Evolutionary conservation across 2,888 invertebrate species (phyloP).

Genomic region (Catocala fraxini): DNA sequence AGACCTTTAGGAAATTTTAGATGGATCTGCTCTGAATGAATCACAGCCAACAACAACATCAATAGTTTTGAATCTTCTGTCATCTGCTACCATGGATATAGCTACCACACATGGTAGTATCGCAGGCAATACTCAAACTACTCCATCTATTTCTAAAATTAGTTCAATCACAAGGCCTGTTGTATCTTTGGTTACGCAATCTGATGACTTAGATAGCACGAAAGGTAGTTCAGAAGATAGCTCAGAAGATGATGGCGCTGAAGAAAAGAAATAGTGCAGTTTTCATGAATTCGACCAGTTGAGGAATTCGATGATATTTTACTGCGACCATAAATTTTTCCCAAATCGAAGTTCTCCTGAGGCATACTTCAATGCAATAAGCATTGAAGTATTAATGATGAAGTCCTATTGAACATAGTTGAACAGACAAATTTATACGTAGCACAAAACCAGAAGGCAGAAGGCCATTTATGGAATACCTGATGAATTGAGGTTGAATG

Average conservation of each 20-base stretch:
- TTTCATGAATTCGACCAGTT: slow-evolving; percentile 20
- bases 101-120: background rate
- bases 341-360: slow-evolving; percentile 24
- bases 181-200: slow-evolving; percentile 12
- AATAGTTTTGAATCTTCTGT: slow-evolving; percentile 21
- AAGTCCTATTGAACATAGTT: slow-evolving; percentile 13
- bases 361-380: slow-evolving; percentile 20
- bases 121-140: slow-evolving; percentile 14
- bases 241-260: slow-evolving; percentile 16
- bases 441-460: slow-evolving; percentile 23
- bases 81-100: slow-evolving; percentile 7
- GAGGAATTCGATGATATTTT: slow-evolving; percentile 24
- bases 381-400: slow-evolving; percentile 9
- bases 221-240: slow-evolving; percentile 12
- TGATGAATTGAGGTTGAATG: too few species aligned
- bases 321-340: slow-evolving; percentile 21
- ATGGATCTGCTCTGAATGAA: slow-evolving; percentile 4
- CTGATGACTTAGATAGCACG: slow-evolving; percentile 9
- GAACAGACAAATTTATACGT: slow-evolving; percentile 19
- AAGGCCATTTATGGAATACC: too few species aligned
- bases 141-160: slow-evolving; percentile 21
- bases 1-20: slow-evolving; percentile 28
- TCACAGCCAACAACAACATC: too few species aligned
- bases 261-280: slow-evolving; percentile 21
- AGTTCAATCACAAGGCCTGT: slow-evolving; percentile 7